These are phyloP conservation scores for Bos indicus DNA, from an alignment of 2,113 vertebrate genomes.

Conservation along the genomic window DNA sequence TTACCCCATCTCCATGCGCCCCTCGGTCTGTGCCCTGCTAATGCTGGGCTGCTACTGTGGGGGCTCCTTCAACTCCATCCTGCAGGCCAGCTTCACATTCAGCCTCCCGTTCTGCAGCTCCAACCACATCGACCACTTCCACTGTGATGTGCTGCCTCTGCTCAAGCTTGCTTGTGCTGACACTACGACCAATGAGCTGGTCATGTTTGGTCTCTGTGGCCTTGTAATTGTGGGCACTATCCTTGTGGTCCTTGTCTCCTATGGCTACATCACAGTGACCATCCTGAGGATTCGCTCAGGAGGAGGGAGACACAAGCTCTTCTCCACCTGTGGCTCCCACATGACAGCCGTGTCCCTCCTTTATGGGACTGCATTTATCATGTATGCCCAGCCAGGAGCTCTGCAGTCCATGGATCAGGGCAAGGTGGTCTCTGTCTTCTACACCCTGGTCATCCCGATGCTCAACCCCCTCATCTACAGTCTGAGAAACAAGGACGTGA, in stretches of 20 bases:
- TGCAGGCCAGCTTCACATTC: constrained; percentile 26
- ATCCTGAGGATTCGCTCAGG: constrained; percentile 27
- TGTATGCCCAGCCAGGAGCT: constrained; percentile 37
- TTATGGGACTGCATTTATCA: background rate
- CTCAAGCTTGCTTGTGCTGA: background rate
- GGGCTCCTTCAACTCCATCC: constrained; percentile 30
- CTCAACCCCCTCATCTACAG: constrained; percentile 58
- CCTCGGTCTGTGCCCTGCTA: background rate
- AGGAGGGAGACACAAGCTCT: background rate
- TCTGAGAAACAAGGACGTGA: constrained; percentile 29
- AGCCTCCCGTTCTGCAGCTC: constrained; percentile 18
- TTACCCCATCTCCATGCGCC: constrained; percentile 31
- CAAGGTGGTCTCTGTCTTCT: constrained; percentile 49
- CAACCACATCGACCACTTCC: background rate
- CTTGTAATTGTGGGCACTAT: background rate
- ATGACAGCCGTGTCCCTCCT: background rate
- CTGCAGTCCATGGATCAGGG: constrained; percentile 14
- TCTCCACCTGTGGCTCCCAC: background rate
- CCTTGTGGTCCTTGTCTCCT: background rate
- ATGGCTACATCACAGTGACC: constrained; percentile 47
- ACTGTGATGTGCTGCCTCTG: constrained; percentile 9
- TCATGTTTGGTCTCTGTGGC: constrained; percentile 10
- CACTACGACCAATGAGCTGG: background rate
- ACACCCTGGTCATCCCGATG: constrained; percentile 44
- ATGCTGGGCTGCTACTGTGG: background rate